A percentile compares a stretch with the other conserved stretches of the same genome.
phyloP scores from a whole-genome alignment of 2,888 invertebrate genomes.

The Monoplex corrugatus region DNA sequence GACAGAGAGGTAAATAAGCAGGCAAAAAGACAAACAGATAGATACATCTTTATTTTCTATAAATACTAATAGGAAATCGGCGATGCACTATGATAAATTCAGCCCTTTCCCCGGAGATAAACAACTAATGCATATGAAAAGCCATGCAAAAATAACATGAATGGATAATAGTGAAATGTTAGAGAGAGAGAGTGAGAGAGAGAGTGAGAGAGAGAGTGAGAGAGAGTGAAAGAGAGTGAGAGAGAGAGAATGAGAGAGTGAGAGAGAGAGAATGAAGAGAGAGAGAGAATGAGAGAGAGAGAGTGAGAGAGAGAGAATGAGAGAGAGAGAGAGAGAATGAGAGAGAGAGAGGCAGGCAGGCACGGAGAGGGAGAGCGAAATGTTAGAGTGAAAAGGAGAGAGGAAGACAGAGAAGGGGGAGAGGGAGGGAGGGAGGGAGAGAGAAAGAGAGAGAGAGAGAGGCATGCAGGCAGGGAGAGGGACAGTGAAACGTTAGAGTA shows the following conservation, averaged over 20 bases:
- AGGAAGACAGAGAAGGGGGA: background rate
- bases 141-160: too few relatives aligned
- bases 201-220: too few relatives aligned
- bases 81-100: too few relatives aligned
- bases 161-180: too few relatives aligned
- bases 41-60: too few relatives aligned
- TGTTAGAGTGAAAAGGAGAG: background rate
- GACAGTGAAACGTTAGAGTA: background rate
- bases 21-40: too few relatives aligned
- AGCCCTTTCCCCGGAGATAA: too few relatives aligned
- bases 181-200: too few relatives aligned
- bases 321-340: conserved; percentile 25
- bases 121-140: too few relatives aligned
- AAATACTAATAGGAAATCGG: too few relatives aligned
- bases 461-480: background rate
- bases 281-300: conserved; percentile 49
- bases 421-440: background rate
- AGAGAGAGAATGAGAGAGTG: conserved; percentile 41
- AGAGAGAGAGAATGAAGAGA: conserved; percentile 45
- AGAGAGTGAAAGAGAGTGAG: conserved; percentile 33
- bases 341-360: background rate
- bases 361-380: background rate
- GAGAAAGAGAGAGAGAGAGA: background rate
- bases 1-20: too few relatives aligned
- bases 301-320: conserved; percentile 51